Evolutionary conservation across 2,113 vertebrate species (phyloP).

Genomic region (Lonchura striata): DNA sequence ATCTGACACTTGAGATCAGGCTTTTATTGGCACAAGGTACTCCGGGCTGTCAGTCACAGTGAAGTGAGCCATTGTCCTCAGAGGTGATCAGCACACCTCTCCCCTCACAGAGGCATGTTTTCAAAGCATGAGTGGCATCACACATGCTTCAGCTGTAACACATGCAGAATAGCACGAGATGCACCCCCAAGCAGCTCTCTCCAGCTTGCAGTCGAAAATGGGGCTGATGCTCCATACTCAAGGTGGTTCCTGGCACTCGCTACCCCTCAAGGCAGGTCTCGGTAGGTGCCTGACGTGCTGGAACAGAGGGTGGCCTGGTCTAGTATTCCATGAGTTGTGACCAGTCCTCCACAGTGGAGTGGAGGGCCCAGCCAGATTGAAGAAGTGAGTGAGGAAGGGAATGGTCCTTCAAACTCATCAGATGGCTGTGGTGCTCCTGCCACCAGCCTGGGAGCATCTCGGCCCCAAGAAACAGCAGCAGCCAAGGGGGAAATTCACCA

Average conservation of each 20-base stretch:
- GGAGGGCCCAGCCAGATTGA: background rate
- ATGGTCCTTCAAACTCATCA: background rate
- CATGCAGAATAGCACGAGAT: background rate
- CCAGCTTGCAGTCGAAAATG: background rate
- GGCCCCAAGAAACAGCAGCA: background rate
- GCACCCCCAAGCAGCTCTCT: background rate
- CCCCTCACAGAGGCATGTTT: background rate
- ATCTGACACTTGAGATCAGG: background rate
- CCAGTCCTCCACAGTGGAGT: background rate
- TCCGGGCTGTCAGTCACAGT: background rate
- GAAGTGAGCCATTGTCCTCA: background rate
- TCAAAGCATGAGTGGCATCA: background rate
- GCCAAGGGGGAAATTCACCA: background rate
- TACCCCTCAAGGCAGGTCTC: background rate
- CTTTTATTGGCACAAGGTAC: background rate
- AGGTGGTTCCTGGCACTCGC: fast-evolving
- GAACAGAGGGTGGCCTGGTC: background rate
- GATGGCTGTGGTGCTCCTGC: background rate
- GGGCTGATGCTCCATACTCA: background rate
- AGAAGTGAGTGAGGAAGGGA: background rate
- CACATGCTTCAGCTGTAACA: background rate
- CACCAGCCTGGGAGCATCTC: background rate
- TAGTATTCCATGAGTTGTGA: background rate
- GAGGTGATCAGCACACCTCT: background rate
- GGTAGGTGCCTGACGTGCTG: background rate